Evolutionary conservation across 92 coral and sea anemone species (phyloP).

Genomic region (Pocillopora grandis): DNA sequence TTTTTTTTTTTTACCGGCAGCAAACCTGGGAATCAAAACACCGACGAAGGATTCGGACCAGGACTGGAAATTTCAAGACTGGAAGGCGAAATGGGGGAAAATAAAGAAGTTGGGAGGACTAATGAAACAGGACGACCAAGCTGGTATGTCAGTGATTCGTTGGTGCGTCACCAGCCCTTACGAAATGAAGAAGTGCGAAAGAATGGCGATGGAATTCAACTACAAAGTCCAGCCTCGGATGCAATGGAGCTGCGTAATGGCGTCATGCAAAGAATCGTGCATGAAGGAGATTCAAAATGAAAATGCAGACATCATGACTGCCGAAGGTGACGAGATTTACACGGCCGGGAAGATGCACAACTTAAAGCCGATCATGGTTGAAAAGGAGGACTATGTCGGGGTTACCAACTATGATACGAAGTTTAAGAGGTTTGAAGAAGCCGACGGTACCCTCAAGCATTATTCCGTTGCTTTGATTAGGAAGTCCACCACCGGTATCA

Average conservation of each 20-base stretch:
- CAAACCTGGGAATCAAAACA: no score
- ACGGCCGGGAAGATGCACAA: constrained; percentile 39
- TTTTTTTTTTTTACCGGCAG: no score
- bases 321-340: constrained; percentile 57
- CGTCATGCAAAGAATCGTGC: constrained; percentile 22
- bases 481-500: constrained; percentile 17
- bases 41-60: no score
- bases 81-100: neutral
- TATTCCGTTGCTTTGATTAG: constrained; percentile 47
- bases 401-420: neutral
- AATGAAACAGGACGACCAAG: neutral
- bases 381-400: constrained; percentile 10
- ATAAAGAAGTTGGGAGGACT: neutral
- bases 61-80: no score
- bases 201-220: constrained; percentile 61
- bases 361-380: constrained; percentile 46
- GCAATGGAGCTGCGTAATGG: constrained; percentile 57
- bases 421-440: constrained; percentile 10
- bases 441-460: constrained; percentile 21
- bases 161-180: constrained; percentile 50
- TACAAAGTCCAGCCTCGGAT: constrained; percentile 38
- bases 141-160: constrained; percentile 30
- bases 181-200: constrained; percentile 59
- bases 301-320: constrained; percentile 50
- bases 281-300: constrained; percentile 47